Evolutionary conservation across 2,797 vertebrate genomes (phyloP), one percentile per base, ranked within the genome.

Genomic region (Ibycter americanus): DNA sequence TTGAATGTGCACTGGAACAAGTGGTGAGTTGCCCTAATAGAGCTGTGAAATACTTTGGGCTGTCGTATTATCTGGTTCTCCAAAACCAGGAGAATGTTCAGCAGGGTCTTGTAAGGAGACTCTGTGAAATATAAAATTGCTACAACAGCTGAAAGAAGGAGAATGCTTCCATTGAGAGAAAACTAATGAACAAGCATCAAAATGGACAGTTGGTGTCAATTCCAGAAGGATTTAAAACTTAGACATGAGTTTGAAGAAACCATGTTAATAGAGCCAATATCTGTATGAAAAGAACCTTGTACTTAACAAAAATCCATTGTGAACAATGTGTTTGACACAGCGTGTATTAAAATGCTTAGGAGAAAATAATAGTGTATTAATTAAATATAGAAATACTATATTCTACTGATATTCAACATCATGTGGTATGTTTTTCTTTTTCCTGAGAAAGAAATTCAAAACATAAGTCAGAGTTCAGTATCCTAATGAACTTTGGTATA

Each of bases 81-180:
- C 83, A 84, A 95, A 95, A 70, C 16, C 16, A 44, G 47, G 51
- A 92, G 95, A 94, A 88, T 46, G 29, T 84, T 92, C 76, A 93
- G 62, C 52, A 73, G 40, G 70, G 29, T 90, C 47, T 9, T 76
- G 59, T 91, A 70, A 87, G 73, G 54, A 96, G 55, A 90, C 51
- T 76, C 89, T 55, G 47, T 84, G 93, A 97, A 97, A 97, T n/a
- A 71, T 67, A 74, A 96, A 96, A 96, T 90, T 90, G 71, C 31
- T 91, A n/a, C 90, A 97, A 96, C 92, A 98, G 96, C 98, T 98
- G 97, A 97, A 90, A 74, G 40, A 71, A 86, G 83, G 76, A 97
- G 74, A 98, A 97, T 95, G 47, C 52, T 93, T 78, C 87, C 47
- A 96, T 80, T 96, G 95, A 97, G 72, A 96, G 65, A 89, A 97